Percentiles rank a stretch among this genome's conserved stretches.
Evolutionary conservation across 2,888 invertebrate genomes (phyloP).

Genomic region (Balanococcus diminutus): DNA sequence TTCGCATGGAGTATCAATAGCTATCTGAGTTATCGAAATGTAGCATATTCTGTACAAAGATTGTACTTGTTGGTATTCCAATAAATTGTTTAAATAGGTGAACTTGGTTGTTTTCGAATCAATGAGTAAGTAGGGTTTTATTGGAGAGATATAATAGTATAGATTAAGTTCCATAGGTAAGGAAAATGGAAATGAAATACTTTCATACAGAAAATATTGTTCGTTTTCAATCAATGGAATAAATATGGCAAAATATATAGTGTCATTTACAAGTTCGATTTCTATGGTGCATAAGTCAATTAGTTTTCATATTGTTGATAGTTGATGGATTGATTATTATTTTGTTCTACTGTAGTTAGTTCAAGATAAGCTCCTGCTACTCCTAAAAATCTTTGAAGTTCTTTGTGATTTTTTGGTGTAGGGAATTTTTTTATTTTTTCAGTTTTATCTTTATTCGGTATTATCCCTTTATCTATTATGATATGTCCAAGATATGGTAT

Average conservation of each 20-base stretch:
- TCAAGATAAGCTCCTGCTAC: slow-evolving; percentile 58
- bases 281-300: too few relatives aligned
- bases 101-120: background rate
- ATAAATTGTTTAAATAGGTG: background rate
- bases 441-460: slow-evolving; percentile 54
- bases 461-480: slow-evolving; percentile 54
- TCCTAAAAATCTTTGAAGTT: slow-evolving; percentile 60
- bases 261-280: too few relatives aligned
- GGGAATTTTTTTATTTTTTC: slow-evolving; percentile 53
- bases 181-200: background rate
- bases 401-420: slow-evolving; percentile 50
- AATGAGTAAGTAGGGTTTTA: background rate
- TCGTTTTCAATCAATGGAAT: background rate
- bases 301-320: too few relatives aligned
- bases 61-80: background rate
- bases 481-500: slow-evolving; percentile 56
- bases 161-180: background rate
- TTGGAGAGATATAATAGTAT: background rate
- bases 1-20: background rate
- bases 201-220: background rate
- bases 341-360: background rate
- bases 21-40: background rate
- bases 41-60: background rate
- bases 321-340: background rate
- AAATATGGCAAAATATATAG: too few relatives aligned